Evolutionary conservation across 2,888 invertebrate species (phyloP).

Genomic region (Oxytorus armatus): DNA sequence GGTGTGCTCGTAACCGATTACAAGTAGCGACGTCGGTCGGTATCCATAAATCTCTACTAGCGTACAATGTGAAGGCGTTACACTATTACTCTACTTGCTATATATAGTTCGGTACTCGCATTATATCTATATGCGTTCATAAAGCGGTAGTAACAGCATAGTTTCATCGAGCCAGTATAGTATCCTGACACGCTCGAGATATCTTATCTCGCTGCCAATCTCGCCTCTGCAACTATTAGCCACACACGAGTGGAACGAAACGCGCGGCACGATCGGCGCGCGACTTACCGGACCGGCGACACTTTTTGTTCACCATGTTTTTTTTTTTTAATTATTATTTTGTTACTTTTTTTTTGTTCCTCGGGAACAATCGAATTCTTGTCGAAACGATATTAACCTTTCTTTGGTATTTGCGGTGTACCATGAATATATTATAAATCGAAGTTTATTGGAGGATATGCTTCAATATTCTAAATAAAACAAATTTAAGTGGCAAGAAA

Average conservation of each 20-base stretch:
- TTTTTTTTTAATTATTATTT: conserved; percentile 21
- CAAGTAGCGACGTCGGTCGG: conserved; percentile 73
- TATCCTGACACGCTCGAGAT: conserved; percentile 58
- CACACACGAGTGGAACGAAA: conserved; percentile 58
- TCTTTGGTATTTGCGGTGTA: conserved; percentile 8
- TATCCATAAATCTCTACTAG: conserved; percentile 73
- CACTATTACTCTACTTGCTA: conserved; percentile 62
- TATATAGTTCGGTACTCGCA: conserved; percentile 45
- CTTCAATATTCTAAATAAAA: no score
- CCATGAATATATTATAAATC: conserved; percentile 4
- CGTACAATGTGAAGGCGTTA: conserved; percentile 73
- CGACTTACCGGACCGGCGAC: conserved; percentile 34
- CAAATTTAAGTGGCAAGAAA: no score
- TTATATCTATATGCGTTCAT: conserved; percentile 8
- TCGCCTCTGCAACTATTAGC: conserved; percentile 65
- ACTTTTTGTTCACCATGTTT: conserved; percentile 18
- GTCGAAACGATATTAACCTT: conserved; percentile 14
- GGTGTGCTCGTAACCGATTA: conserved; percentile 73
- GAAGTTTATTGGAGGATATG: not conserved
- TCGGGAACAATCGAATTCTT: conserved; percentile 42
- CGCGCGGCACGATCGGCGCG: conserved; percentile 46
- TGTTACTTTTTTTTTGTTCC: not conserved
- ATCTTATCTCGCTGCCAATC: conserved; percentile 68
- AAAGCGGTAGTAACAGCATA: conserved; percentile 16
- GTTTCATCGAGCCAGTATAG: conserved; percentile 21